A percentile compares a stretch with the other conserved stretches of the same genome.
phyloP scores from a whole-genome alignment of 2,113 vertebrate species.

The Clupea harengus region DNA sequence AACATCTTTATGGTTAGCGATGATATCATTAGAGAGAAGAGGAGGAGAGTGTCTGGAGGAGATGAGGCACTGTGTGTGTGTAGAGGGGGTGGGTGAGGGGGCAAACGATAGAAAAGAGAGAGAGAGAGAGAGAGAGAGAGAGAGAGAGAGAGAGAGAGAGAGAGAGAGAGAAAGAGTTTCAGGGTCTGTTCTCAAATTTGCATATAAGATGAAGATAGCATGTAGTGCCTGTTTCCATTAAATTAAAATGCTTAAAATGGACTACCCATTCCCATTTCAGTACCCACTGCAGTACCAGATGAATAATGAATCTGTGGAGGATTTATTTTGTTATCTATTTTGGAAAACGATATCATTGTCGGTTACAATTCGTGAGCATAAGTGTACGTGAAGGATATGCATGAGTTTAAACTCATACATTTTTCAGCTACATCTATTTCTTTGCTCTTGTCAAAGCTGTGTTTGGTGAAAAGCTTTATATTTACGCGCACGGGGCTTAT shows the following conservation, averaged over 20 bases:
- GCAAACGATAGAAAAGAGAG: not conserved
- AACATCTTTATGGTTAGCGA: not conserved
- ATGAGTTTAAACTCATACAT: constrained; percentile 11
- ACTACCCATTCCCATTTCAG: not conserved
- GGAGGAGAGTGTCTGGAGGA: constrained; percentile 4
- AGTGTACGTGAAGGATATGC: not conserved
- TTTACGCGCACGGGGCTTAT: not conserved
- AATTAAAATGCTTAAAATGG: not conserved
- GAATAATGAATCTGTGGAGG: not conserved
- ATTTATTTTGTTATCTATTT: not conserved
- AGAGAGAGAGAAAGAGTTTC: not conserved
- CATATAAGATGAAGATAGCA: constrained; percentile 3
- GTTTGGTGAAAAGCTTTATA: constrained; percentile 8
- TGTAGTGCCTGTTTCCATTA: not conserved
- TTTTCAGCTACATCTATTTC: constrained; percentile 9
- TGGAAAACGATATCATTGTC: constrained; percentile 7
- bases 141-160: constrained; percentile 10
- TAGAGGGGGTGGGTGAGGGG: not conserved
- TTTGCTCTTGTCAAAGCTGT: not conserved
- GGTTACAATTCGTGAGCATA: not conserved
- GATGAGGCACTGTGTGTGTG: not conserved
- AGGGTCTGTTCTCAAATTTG: not conserved
- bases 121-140: not conserved
- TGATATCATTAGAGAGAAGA: not conserved
- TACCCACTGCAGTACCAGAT: not conserved